Evolutionary conservation across 2,797 vertebrate genomes (phyloP).

Genomic region (Melanotaenia nigrans): DNA sequence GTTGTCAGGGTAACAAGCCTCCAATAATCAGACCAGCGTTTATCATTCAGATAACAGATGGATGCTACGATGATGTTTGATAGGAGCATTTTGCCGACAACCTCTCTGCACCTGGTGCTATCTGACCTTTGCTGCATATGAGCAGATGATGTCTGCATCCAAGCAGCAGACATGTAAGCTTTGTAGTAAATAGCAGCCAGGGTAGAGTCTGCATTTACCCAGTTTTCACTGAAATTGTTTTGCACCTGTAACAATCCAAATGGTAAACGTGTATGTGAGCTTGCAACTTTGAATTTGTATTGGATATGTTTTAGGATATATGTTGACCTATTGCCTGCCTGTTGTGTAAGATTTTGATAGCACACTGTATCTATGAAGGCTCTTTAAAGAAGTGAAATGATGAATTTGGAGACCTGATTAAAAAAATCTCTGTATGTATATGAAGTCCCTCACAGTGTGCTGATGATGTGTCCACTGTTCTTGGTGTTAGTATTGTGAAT

Average conservation of each 20-base stretch:
- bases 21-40: conserved; percentile 47
- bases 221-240: conserved; percentile 46
- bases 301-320: conserved; percentile 64
- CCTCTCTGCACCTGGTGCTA: conserved; percentile 80
- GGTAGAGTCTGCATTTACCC: conserved; percentile 28
- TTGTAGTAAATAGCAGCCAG: conserved; percentile 26
- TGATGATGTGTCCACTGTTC: conserved; percentile 73
- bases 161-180: conserved; percentile 36
- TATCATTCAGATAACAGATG: conserved; percentile 60
- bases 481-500: conserved; percentile 78
- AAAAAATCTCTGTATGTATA: conserved; percentile 60
- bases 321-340: conserved; percentile 76
- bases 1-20: conserved; percentile 65
- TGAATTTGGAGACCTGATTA: conserved; percentile 75
- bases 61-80: conserved; percentile 43
- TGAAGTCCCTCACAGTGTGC: conserved; percentile 67
- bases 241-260: conserved; percentile 71
- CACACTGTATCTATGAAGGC: conserved; percentile 82
- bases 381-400: conserved; percentile 59
- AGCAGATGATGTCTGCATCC: conserved; percentile 56
- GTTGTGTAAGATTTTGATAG: conserved; percentile 78
- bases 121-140: conserved; percentile 61
- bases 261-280: conserved; percentile 66
- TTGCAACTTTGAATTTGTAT: conserved; percentile 70
- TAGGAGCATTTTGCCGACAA: conserved; percentile 46